Conservation (phyloP, 2,113 vertebrate species). For the Barbus barbus region DNA sequence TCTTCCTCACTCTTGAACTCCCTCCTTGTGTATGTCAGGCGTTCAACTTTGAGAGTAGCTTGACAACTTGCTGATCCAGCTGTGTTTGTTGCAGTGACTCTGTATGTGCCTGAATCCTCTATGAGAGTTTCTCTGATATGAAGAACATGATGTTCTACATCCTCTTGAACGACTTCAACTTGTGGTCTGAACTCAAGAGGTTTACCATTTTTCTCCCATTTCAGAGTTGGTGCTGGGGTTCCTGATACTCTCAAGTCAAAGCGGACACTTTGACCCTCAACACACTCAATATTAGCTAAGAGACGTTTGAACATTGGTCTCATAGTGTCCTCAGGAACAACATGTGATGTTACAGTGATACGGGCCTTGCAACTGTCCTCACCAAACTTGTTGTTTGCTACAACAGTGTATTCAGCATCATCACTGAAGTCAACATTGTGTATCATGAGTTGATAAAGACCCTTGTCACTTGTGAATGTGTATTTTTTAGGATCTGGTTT, state of each 20-base stretch:
- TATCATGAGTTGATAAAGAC: constrained; percentile 94
- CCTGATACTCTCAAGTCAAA: constrained; percentile 96
- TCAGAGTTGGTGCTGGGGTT: constrained; percentile 80
- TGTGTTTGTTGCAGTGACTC: constrained; percentile 92
- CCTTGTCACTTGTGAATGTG: constrained; percentile 93
- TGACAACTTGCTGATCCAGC: constrained; percentile 92
- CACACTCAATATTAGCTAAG: constrained; percentile 90
- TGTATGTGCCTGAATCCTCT: constrained; percentile 92
- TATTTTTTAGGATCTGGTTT: constrained; percentile 91
- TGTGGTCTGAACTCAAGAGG: constrained; percentile 85
- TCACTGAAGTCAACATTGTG: constrained; percentile 86
- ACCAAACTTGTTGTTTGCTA: constrained; percentile 92
- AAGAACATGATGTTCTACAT: constrained; percentile 87
- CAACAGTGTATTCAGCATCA: constrained; percentile 90
- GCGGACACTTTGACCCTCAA: constrained; percentile 87
- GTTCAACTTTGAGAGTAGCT: constrained; percentile 90
- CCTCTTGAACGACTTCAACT: constrained; percentile 88
- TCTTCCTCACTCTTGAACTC: constrained; percentile 92
- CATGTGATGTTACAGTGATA: constrained; percentile 87
- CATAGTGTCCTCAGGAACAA: constrained; percentile 84
- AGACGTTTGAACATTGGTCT: constrained; percentile 98
- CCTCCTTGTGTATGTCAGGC: constrained; percentile 87
- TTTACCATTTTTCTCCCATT: constrained; percentile 94
- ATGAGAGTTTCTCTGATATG: constrained; percentile 91
- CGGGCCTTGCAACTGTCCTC: constrained; percentile 95